Evolutionary conservation across 2,888 invertebrate genomes (phyloP).

Genomic region (Phaonia tiefii): DNA sequence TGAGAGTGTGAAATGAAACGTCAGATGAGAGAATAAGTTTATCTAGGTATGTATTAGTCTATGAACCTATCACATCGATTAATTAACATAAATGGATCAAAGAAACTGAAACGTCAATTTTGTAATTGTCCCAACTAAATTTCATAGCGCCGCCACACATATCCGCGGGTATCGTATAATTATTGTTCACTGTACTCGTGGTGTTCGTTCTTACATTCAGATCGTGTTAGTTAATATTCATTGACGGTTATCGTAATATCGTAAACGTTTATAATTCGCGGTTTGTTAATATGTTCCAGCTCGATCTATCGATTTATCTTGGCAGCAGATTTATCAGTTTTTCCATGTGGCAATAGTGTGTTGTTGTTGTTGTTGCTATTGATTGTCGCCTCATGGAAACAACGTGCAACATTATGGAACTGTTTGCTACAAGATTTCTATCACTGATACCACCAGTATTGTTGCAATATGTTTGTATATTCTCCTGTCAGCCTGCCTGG

Average conservation of each 20-base stretch:
- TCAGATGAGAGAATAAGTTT: too few relatives aligned
- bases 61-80: too few relatives aligned
- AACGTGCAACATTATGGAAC: background rate
- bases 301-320: conserved; percentile 61
- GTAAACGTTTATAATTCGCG: conserved; percentile 57
- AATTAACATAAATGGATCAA: too few relatives aligned
- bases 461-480: conserved; percentile 24
- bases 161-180: too few relatives aligned
- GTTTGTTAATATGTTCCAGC: conserved; percentile 64
- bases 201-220: too few relatives aligned
- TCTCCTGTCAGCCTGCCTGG: background rate
- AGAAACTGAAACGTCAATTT: too few relatives aligned
- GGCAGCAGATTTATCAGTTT: conserved; percentile 16
- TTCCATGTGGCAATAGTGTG: conserved; percentile 19
- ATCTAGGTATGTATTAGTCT: too few relatives aligned
- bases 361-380: background rate
- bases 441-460: conserved; percentile 11
- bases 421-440: background rate
- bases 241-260: conserved; percentile 17
- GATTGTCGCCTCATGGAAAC: too few relatives aligned
- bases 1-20: too few relatives aligned
- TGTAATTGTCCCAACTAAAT: too few relatives aligned
- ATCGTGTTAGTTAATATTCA: conserved; percentile 12
- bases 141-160: too few relatives aligned
- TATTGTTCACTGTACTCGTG: too few relatives aligned